A percentile compares a stretch with the other conserved stretches of the same genome.
phyloP scores from a whole-genome alignment of 1,140 invertebrate genomes.

The Psix sp. region DNA sequence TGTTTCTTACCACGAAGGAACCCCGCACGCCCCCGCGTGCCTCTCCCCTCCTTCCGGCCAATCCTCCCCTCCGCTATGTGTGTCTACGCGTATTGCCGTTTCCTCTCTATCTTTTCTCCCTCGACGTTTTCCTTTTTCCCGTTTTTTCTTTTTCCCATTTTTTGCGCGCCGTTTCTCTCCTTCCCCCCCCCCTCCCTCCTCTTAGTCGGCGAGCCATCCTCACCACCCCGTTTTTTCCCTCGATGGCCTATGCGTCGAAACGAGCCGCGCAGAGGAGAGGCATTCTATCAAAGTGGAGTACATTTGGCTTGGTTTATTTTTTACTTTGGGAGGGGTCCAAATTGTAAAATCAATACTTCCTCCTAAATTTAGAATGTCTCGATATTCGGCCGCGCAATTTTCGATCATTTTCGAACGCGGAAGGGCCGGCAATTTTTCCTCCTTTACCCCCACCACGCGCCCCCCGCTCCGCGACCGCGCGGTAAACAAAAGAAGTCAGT shows the following conservation, averaged over 20 bases:
- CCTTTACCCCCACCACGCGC: slow-evolving; percentile 5
- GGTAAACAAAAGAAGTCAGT: slow-evolving; percentile 61
- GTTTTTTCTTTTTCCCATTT: slow-evolving; percentile 25
- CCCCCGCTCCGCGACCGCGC: slow-evolving; percentile 4
- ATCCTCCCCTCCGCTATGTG: slow-evolving; percentile 10
- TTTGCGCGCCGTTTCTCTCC: slow-evolving; percentile 45
- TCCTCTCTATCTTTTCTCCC: slow-evolving; percentile 31
- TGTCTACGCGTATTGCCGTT: slow-evolving; percentile 23
- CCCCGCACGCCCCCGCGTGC: slow-evolving; percentile 54
- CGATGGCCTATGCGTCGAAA: slow-evolving; percentile 67
- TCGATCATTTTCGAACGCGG: slow-evolving; percentile 43
- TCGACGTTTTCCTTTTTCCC: slow-evolving; percentile 14
- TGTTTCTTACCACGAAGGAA: slow-evolving; percentile 71
- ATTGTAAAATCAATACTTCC: slow-evolving; percentile 77
- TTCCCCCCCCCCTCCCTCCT: slow-evolving; percentile 21
- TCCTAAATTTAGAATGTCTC: slow-evolving; percentile 73
- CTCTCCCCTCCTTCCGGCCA: slow-evolving; percentile 15
- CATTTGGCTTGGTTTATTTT: slow-evolving; percentile 76
- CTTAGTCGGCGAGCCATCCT: slow-evolving; percentile 24
- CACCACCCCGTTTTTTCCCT: slow-evolving; percentile 39
- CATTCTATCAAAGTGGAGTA: slow-evolving; percentile 76
- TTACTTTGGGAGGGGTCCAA: slow-evolving; percentile 76
- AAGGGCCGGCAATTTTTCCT: slow-evolving; percentile 11
- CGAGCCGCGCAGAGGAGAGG: slow-evolving; percentile 71
- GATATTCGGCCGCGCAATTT: slow-evolving; percentile 48